Percentiles rank a stretch among this genome's conserved stretches.
These are phyloP conservation scores for Diorhabda elongata DNA, from an alignment of 1,140 invertebrate species.

Conservation along the genomic window DNA sequence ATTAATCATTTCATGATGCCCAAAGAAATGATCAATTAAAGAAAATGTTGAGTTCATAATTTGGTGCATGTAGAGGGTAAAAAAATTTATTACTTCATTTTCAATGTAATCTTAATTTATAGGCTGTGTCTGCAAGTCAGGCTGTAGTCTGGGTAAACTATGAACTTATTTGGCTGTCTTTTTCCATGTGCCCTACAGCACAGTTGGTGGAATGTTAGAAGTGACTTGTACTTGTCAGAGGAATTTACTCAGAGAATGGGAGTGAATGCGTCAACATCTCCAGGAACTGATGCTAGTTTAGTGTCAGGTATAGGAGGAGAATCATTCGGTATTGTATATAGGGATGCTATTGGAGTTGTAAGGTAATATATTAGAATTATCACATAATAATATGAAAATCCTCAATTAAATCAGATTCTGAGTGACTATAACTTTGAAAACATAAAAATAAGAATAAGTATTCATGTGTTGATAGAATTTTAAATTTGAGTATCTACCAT, in stretches of 20 bases:
- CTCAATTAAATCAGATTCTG: too few relatives aligned
- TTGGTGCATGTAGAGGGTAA: too few relatives aligned
- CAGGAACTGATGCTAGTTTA: constrained; percentile 32
- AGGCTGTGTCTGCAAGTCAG: constrained; percentile 46
- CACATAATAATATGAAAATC: too few relatives aligned
- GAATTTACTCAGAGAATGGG: constrained; percentile 53
- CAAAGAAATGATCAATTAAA: too few relatives aligned
- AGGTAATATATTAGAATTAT: constrained; percentile 4
- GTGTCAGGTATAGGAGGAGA: constrained; percentile 31
- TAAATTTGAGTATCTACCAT: too few relatives aligned
- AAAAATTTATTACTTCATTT: too few relatives aligned
- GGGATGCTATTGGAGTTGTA: constrained; percentile 32
- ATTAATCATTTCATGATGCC: too few relatives aligned
- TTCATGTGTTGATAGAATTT: too few relatives aligned
- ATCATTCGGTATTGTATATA: constrained; percentile 31
- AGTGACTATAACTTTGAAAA: too few relatives aligned
- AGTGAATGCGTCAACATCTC: constrained; percentile 39
- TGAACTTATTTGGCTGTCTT: constrained; percentile 57
- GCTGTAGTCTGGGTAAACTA: constrained; percentile 56
- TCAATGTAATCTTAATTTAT: constrained; percentile 10
- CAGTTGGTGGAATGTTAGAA: constrained; percentile 52
- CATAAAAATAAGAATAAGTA: too few relatives aligned
- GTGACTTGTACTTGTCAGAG: constrained; percentile 48
- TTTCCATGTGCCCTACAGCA: constrained; percentile 58
- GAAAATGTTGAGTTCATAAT: too few relatives aligned